Base-by-base conservation (phyloP, 2,113 vertebrate genomes). In the Apus apus region DNA sequence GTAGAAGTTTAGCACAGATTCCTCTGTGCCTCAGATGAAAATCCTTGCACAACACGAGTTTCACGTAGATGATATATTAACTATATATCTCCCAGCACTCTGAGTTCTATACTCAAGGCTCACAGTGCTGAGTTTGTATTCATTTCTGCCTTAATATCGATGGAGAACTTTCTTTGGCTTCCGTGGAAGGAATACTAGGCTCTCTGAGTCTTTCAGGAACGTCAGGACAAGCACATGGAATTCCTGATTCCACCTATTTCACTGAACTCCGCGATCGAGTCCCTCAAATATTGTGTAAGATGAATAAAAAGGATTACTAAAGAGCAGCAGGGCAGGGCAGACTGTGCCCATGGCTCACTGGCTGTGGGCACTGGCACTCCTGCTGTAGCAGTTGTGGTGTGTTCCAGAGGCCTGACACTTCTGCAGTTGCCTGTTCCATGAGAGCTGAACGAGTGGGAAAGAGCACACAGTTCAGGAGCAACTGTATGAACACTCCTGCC, bases 361-460 rank as follows among this genome's bases (percentile, higher is more conserved):
- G 6, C 30, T n/a, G 0, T 25, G 15, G 12, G 6, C 20, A 17
- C 22, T 62, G 56, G 12, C 20, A 62, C 6, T 68, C 45, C 6
- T 65, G 2, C 19, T 57, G 5, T 8, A 64, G n/a, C 7, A 50
- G 12, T 15, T 62, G 21, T 18, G 60, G 14, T 20, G 3, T 29
- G 23, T 60, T 91, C 57, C 40, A 68, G 8, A 68, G 32, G 9
- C 5, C 4, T 5, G 16, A 30, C 6, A 23, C 34, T 73, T 46
- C 58, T 62, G 67, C 56, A 32, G 8, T 16, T 64, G 13, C 54
- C 54, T 38, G 8, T 30, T 62, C 25, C 13, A 40, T 7, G 13
- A 25, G 13, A 79, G 6, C 0, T 70, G 21, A 74, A 62, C 0
- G 0, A 1, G 1, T 62, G 16, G 73, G 25, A 62, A 88, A 43